Base-by-base conservation (phyloP, 2,888 invertebrate species). In the Troides helena region DNA sequence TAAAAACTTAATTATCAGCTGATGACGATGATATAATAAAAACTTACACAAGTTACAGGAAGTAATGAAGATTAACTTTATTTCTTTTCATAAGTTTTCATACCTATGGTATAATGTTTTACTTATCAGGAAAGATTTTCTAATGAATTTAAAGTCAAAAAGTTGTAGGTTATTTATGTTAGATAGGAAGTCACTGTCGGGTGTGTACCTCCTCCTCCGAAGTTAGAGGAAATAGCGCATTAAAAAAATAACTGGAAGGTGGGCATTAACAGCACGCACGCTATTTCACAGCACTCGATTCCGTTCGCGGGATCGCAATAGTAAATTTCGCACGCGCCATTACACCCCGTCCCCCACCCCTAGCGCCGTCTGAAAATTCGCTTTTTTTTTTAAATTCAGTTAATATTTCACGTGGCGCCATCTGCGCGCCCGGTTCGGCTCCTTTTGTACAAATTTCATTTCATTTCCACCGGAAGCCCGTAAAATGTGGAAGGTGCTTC, bases 351-450 rank as follows among this genome's bases (percentile, higher is more conserved):
- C 39, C 39, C 39, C 39, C 39, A 39, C 39, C 39, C 39, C 39
- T 1, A 8, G 39, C 8, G 71, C 77, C 78, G 80, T 79, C 81
- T 80, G 81, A 75, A 78, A 78, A 77, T 79, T 74, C 75, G 79
- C 81, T 78, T 80, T 81, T 86, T 39, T 39, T 88, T 88, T 88
- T 84, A 87, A 88, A 87, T 88, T 87, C 84, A 84, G 83, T 88
- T 88, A 87, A 88, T 88, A 88, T 85, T 85, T 85, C 86, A 85
- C 84, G 83, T 84, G 83, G 87, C 86, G 86, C 88, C 90, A 89
- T 89, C 87, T 89, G 89, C 80, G 84, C 78, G 81, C 78, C 78
- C 39, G 39, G 39, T 39, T 39, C 39, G 77, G 79, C 81, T 77
- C 76, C 77, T 81, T 83, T 81, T 77, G 76, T 74, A 71, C 75